Evolutionary conservation across 1,140 invertebrate species (phyloP), one percentile per base, ranked within the genome.

Genomic region (Drosophila fuyamai): DNA sequence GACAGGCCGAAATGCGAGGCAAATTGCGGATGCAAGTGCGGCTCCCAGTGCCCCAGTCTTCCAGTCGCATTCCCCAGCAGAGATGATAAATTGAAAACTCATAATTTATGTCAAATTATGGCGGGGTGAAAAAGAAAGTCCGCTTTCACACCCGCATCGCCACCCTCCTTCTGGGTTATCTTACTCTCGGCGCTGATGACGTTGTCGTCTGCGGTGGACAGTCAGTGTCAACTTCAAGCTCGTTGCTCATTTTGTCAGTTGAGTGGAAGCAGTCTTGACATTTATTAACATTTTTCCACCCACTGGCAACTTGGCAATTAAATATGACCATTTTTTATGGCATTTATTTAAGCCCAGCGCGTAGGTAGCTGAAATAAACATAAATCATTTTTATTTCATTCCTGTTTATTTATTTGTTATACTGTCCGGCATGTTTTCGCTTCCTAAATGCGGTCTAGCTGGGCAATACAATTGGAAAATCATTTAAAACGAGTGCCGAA

Each of bases 81-180:
- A 51, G 57, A 61, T 81, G 80, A 89, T 84, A 84, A 84, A 89
- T 89, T 84, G 84, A 89, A 89, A 89, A 81, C 76, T 89, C 84
- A 81, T 89, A 84, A 89, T 89, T 89, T 89, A 83, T 83, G 65
- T 77, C 79, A 83, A 89, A 83, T 83, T 88, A 84, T 75, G 50
- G 55, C 38, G 27, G 29, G 38, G 46, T 18, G 16, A 13, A 29
- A 54, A 56, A 55, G 44, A 54, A 32, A 35, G 43, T 18, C 38
- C 35, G 44, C 23, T 4, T 1, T 4, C 23, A 23, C 5, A 36
- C 57, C 57, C 53, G 36, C 53, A 55, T 55, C 38, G 13, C 41
- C 12, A 62, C 12, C 58, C 41, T 6, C 41, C 16, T 7, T 4
- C 32, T 38, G 18, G 32, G 51, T 48, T 35, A 41, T 54, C 65